Percentiles rank a stretch among this genome's conserved stretches.
Conservation (phyloP, 2,797 vertebrate species). For the Setipinna tenuifilis region DNA sequence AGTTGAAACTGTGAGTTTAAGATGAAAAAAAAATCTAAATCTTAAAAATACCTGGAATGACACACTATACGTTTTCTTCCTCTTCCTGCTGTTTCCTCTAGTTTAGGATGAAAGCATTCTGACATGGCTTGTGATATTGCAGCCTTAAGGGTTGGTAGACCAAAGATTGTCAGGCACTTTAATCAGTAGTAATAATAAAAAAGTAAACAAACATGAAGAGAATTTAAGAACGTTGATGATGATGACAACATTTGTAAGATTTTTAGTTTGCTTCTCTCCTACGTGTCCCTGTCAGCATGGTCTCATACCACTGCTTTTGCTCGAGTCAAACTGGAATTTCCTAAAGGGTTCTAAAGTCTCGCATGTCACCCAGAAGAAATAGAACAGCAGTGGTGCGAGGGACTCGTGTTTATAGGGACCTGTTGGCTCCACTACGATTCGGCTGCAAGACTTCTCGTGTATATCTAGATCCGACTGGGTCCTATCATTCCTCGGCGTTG, state of each 20-base stretch:
- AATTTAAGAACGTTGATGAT: background rate
- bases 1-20: conserved; percentile 57
- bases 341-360: background rate
- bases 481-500: conserved; percentile 30
- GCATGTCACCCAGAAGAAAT: background rate
- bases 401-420: background rate
- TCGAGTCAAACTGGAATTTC: background rate
- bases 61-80: conserved; percentile 34
- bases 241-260: background rate
- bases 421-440: conserved; percentile 26
- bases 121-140: conserved; percentile 54
- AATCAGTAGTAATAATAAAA: conserved; percentile 47
- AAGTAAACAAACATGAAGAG: conserved; percentile 27
- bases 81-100: background rate
- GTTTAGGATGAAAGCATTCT: conserved; percentile 49
- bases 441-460: conserved; percentile 47
- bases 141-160: conserved; percentile 64
- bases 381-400: background rate
- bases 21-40: conserved; percentile 27
- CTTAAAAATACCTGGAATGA: conserved; percentile 44
- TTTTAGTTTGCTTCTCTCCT: background rate
- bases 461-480: conserved; percentile 44
- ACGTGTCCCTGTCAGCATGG: conserved; percentile 9
- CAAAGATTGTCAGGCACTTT: conserved; percentile 72
- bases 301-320: conserved; percentile 7